Conservation (phyloP, 92 coral and sea anemone genomes). For the Zoanthus gigantus region DNA sequence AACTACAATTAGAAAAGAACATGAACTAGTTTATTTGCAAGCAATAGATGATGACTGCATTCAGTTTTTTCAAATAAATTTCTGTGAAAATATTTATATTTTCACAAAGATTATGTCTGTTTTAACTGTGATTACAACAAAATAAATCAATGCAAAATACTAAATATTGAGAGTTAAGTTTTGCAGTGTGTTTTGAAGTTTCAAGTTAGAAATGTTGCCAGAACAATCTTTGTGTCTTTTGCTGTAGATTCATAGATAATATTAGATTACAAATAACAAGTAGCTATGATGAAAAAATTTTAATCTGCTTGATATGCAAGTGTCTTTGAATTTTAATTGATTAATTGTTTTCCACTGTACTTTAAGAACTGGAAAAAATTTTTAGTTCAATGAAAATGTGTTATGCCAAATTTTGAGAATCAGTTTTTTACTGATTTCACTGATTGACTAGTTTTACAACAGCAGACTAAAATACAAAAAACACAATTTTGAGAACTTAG, state of each 20-base stretch:
- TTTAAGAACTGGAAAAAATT: not conserved
- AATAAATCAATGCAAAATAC: not conserved
- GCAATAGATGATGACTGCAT: not conserved
- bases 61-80: not conserved
- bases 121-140: no score
- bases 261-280: not conserved
- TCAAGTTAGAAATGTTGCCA: not conserved
- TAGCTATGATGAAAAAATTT: not conserved
- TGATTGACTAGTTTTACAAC: not conserved
- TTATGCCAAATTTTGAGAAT: no score
- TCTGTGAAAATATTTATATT: not conserved
- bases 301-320: not conserved
- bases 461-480: not conserved
- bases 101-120: not conserved
- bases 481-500: not conserved
- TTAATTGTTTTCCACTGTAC: not conserved
- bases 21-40: not conserved
- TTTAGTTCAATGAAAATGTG: not conserved
- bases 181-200: slow-evolving; percentile 3
- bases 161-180: not conserved
- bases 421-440: not conserved
- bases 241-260: not conserved
- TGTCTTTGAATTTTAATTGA: not conserved
- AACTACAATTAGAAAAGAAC: not conserved
- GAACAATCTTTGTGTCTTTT: not conserved